phyloP scores from a whole-genome alignment of 1,140 invertebrate genomes.

The Papilio dardanus region DNA sequence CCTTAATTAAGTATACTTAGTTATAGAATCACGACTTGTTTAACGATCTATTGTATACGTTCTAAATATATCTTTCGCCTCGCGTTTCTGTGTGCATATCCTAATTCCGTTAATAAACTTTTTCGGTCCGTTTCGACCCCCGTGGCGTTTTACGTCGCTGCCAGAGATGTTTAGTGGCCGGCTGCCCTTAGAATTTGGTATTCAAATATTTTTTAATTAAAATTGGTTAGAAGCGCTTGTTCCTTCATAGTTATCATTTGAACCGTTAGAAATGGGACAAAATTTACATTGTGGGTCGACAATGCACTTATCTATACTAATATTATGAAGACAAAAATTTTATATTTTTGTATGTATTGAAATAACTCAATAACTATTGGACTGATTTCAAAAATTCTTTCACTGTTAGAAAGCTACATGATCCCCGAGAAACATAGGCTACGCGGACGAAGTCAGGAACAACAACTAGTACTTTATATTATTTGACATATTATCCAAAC shows the following conservation, averaged over 20 bases:
- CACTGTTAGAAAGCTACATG: too few relatives aligned
- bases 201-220: constrained; percentile 45
- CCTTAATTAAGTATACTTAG: too few relatives aligned
- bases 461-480: too few relatives aligned
- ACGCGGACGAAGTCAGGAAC: too few relatives aligned
- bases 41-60: background rate
- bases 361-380: too few relatives aligned
- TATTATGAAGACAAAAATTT: too few relatives aligned
- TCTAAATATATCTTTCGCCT: constrained; percentile 11
- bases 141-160: constrained; percentile 40
- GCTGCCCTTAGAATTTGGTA: constrained; percentile 41
- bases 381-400: too few relatives aligned
- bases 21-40: too few relatives aligned
- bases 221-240: constrained; percentile 29
- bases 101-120: constrained; percentile 42
- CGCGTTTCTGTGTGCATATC: too few relatives aligned
- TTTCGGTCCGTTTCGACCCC: constrained; percentile 39
- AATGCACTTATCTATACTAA: background rate
- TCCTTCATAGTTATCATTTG: constrained; percentile 26
- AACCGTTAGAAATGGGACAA: constrained; percentile 31
- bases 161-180: constrained; percentile 39
- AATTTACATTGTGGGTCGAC: constrained; percentile 10
- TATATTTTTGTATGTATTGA: too few relatives aligned
- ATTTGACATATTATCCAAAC: background rate
- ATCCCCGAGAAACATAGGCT: too few relatives aligned